Conservation (phyloP, 2,113 vertebrate genomes). For the Chrysochloris asiatica region DNA sequence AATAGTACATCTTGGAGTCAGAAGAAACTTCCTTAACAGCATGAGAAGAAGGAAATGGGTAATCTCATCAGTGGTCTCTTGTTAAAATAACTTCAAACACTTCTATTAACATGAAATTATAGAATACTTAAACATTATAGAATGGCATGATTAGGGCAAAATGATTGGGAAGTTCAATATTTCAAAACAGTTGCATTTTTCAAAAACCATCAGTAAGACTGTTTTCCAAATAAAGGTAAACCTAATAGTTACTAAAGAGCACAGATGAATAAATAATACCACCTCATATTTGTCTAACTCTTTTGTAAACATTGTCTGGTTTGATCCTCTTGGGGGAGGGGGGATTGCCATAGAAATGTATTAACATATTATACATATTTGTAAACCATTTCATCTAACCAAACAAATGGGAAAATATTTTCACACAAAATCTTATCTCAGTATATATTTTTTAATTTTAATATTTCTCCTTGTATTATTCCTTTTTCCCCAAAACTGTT, state of each 20-base stretch:
- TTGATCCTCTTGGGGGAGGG: no score
- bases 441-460: background rate
- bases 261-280: background rate
- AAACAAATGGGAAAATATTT: no score
- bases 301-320: no score
- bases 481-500: rapidly evolving
- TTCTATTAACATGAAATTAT: no score
- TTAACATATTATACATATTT: rapidly evolving
- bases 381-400: background rate
- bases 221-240: background rate
- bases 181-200: background rate
- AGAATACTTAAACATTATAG: background rate
- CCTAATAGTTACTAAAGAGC: background rate
- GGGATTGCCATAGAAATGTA: background rate
- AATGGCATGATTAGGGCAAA: background rate
- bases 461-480: background rate
- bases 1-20: rapidly evolving
- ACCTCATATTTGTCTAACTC: background rate
- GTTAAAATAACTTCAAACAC: no score
- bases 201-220: background rate
- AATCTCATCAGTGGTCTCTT: rapidly evolving
- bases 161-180: background rate
- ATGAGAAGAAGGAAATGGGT: background rate
- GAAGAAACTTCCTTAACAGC: rapidly evolving
- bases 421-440: rapidly evolving